A percentile compares a stretch with the other conserved stretches of the same genome.
phyloP scores from a whole-genome alignment of 1,140 invertebrate genomes.

The Polypedilum vanderplanki region DNA sequence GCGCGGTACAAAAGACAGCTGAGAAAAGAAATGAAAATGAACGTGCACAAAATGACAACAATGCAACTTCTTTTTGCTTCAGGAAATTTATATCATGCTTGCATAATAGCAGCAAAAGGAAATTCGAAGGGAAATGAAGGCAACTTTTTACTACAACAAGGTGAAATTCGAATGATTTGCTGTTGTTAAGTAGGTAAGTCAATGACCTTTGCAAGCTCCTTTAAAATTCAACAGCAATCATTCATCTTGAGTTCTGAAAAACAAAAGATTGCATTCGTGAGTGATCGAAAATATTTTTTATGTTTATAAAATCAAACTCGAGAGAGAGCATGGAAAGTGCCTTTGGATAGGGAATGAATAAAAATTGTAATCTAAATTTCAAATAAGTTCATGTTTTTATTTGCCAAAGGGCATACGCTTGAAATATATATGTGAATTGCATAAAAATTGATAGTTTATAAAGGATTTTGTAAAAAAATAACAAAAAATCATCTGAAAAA shows the following conservation, averaged over 20 bases:
- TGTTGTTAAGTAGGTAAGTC: no score
- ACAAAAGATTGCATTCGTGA: no score
- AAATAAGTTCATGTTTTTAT: not conserved
- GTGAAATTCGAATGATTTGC: no score
- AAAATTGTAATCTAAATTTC: slow-evolving; percentile 14
- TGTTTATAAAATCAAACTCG: not conserved
- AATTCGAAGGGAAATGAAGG: slow-evolving; percentile 10
- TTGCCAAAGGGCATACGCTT: slow-evolving; percentile 13
- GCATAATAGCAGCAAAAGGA: not conserved
- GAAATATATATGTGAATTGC: not conserved
- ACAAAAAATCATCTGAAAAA: not conserved
- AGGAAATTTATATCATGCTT: not conserved
- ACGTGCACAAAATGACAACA: not conserved
- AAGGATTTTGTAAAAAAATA: not conserved
- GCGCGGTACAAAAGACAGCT: slow-evolving; percentile 2
- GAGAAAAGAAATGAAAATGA: slow-evolving; percentile 2
- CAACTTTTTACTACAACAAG: no score
- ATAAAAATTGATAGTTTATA: not conserved
- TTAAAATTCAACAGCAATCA: no score
- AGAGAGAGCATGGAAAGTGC: not conserved
- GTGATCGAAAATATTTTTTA: not conserved
- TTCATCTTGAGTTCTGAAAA: no score
- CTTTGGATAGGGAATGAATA: not conserved
- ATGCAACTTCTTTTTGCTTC: not conserved
- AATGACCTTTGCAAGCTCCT: no score